Base-by-base conservation (phyloP, 2,888 invertebrate genomes). In the Danaus chrysippus region DNA sequence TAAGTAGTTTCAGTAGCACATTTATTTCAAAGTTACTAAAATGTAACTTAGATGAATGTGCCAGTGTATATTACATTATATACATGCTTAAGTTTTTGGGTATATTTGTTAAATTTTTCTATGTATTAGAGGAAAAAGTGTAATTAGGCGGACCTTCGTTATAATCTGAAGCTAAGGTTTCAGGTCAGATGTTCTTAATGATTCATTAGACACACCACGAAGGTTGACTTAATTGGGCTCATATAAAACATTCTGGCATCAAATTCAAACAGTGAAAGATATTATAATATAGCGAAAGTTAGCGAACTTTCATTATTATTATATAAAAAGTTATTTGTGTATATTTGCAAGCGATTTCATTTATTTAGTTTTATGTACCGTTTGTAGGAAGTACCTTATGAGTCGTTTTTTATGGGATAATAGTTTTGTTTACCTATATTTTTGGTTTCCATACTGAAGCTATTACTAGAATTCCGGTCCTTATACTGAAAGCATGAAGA, bases 351-450 rank as follows among this genome's bases (percentile, higher is more conserved):
- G 23, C 23, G 23, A 34, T 8, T 34, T 5, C 2, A 3, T 34
- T 34, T 34, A 34, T 34, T 34, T 34, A 2, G 0, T 34, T 34
- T 34, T 6, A 34, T 34, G 3, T 34, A 34, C 6, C 6, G 23
- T 34, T 23, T 23, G 2, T 3, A 34, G 23, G 23, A 34, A 34
- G 8, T 3, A 34, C 6, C 23, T 6, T 34, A 34, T 34, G 41
- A 53, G 12, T 43, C 6, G 5, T 43, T 12, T 11, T 43, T 43
- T 43, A 43, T n/a, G 1, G 11, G 43, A n/a, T 43, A 43, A 13
- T 13, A 13, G n/a, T 46, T 13, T 13, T 46, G 12, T 10, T n/a
- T 74, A 82, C 84, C 77, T 42, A 83, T 68, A 63, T 70, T 75
- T 53, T 66, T 60, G 44, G 62, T 61, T 42, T 68, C 12, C 19